Base-by-base conservation (phyloP, 53 echinoderm and acorn worm species). In the Mesocentrotus franciscanus region DNA sequence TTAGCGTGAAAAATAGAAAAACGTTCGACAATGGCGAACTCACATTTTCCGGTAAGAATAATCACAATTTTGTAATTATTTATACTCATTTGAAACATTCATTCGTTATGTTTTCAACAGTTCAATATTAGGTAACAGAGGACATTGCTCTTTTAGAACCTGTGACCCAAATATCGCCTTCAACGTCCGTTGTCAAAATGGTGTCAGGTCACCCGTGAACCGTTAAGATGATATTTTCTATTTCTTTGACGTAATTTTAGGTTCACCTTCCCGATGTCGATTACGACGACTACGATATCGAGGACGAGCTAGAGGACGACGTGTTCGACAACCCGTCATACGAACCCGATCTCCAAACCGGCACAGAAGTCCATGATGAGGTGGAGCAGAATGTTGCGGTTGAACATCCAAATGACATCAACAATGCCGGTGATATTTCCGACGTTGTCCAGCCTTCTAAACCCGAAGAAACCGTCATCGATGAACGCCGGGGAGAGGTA, bases 211-310 rank as follows among this genome's bases (percentile, higher is more conserved):
- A 18, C 15, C 11, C 16, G 16, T 64, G 49, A 49, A 4, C 49
- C 49, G 49, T 2, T 49, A 49, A 49, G 49, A 18, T 16, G 64
- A 64, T 20, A 64, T 64, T 18, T 20, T 64, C 17, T 64, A 18
- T 64, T 64, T 64, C 64, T 64, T 62, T 62, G 18, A 9, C 22
- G 33, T 27, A 42, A 39, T 81, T 8, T 39, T 0, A 81, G 81
- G 42, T 81, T 39, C 20, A 81, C 81, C 36, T 81, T 39, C 81
- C 81, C 42, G 81, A 81, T 39, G 81, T 20, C 36, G 81, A 81
- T 81, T 81, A 81, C 81, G 20, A 79, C 34, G 36, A 35, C 18
- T 61, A 2, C 18, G 79, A 39, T 36, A 42, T 39, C 39, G 42
- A 42, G 8, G 18, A 39, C 42, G 81, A 13, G 8, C 17, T 42